phyloP scores from a whole-genome alignment of 2,888 invertebrate species.

The Drosophila gaucha region DNA sequence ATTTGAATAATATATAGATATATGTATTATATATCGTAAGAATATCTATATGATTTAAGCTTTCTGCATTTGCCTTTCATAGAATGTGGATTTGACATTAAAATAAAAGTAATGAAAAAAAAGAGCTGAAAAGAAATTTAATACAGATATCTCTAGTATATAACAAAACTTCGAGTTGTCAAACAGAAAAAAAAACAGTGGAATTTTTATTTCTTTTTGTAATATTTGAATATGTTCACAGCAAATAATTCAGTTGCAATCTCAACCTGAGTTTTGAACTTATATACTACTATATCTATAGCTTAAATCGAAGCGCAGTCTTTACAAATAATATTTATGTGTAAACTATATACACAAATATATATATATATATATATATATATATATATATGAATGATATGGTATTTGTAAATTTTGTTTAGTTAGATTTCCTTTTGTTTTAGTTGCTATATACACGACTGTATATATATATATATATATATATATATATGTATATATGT shows the following conservation, averaged over 20 bases:
- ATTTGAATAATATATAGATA: neutral
- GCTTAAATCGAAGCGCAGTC: conserved; percentile 55
- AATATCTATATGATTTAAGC: conserved; percentile 11
- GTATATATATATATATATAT: conserved; percentile 9
- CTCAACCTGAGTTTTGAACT: conserved; percentile 72
- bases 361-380: conserved; percentile 30
- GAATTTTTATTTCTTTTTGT: conserved; percentile 22
- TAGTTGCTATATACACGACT: conserved; percentile 8
- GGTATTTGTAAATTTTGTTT: conserved; percentile 4
- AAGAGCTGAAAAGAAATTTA: conserved; percentile 4
- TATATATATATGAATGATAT: conserved; percentile 19
- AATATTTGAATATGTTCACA: conserved; percentile 62
- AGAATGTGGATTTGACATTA: conserved; percentile 12
- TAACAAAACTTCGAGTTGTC: neutral
- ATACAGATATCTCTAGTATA: neutral
- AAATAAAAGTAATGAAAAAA: conserved; percentile 18
- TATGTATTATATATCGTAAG: neutral
- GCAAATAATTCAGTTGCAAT: conserved; percentile 73
- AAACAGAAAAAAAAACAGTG: conserved; percentile 11
- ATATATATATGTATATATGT: conserved; percentile 13
- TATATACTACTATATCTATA: conserved; percentile 23
- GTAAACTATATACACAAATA: no score
- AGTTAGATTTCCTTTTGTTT: conserved; percentile 14
- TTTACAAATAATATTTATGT: conserved; percentile 60
- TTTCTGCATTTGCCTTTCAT: conserved; percentile 42